Base-by-base conservation (phyloP, 2,113 vertebrate species). In the Nothobranchius furzeri region DNA sequence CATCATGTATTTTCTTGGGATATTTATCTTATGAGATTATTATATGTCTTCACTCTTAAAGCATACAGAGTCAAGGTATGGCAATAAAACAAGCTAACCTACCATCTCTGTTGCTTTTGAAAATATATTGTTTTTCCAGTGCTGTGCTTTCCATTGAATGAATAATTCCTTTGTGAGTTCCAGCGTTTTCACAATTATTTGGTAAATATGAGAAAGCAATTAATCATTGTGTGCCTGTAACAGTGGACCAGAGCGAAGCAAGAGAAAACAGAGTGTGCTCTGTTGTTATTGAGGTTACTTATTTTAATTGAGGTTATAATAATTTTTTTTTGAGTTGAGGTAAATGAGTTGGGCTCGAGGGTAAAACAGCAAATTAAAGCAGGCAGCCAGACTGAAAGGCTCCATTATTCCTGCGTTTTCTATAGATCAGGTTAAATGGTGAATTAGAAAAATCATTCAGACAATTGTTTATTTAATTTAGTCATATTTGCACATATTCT, bases 351-450 rank as follows among this genome's bases (percentile, higher is more conserved):
- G 61, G 70, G 78, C 67, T 65, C n/a, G 17, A 46, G 57, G 60
- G 53, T 52, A 70, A 78, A n/a, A 54, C 75, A 81, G 73, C 61
- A 59, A 78, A 78, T 78, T 75, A 79, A 72, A 67, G 25, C 9
- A 30, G 68, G 47, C 58, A 76, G 45, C 35, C 72, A 68, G 25
- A 70, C 56, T 66, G 30, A 78, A 62, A 62, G 60, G 30, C 46
- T 8, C 47, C 47, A 63, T 66, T 61, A 51, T 54, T 45, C 7
- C 9, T 61, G 14, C 30, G 70, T 59, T 68, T 61, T 49, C 53
- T 60, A 40, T 30, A 60, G 36, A 84, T 15, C 24, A 64, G 52
- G 17, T 54, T 54, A 2, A 12, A 36, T 45, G 2, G 17, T 72
- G 10, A 70, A 64, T 10, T 4, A 52, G 61, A 42, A 64, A 61